Percentiles rank a stretch among this genome's conserved stretches.
These are phyloP conservation scores for Neodontobutis hainanensis DNA, from an alignment of 2,113 vertebrate genomes.

Conservation along the genomic window DNA sequence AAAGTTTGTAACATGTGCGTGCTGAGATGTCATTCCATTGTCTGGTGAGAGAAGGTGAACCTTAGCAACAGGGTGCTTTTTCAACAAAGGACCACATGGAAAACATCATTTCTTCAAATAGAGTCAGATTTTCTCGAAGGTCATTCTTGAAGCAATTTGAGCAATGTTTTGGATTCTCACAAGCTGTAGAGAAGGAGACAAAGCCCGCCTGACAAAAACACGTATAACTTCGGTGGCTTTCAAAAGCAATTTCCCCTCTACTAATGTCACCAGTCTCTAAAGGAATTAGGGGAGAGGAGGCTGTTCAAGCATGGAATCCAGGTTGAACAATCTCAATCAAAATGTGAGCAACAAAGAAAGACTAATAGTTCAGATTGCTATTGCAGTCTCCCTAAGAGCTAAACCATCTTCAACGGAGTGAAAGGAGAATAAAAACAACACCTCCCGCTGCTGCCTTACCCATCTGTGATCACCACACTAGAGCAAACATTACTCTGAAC, in stretches of 20 bases:
- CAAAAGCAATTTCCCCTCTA: conserved; percentile 20
- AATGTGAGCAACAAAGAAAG: conserved; percentile 17
- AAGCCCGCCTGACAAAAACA: conserved; percentile 16
- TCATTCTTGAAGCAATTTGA: conserved; percentile 8
- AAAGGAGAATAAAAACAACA: conserved; percentile 28
- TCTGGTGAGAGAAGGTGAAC: neutral
- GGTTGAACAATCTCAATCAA: conserved; percentile 21
- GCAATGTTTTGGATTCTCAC: neutral
- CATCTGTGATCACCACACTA: conserved; percentile 38
- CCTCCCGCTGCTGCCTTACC: conserved; percentile 26
- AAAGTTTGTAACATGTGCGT: neutral
- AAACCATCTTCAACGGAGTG: conserved; percentile 29
- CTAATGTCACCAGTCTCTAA: conserved; percentile 19
- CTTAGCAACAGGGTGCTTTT: neutral
- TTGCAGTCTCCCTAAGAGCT: neutral
- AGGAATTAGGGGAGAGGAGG: conserved; percentile 18
- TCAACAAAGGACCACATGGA: neutral
- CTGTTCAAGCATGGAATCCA: conserved; percentile 7
- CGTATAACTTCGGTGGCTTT: conserved; percentile 14
- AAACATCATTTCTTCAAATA: neutral
- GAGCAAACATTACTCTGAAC: conserved; percentile 25
- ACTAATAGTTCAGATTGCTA: neutral
- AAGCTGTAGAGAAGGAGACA: conserved; percentile 19
- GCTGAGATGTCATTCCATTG: neutral
- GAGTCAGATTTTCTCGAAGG: neutral